Conservation (phyloP, 2,888 invertebrate species). For the Drosophila aldrichi region DNA sequence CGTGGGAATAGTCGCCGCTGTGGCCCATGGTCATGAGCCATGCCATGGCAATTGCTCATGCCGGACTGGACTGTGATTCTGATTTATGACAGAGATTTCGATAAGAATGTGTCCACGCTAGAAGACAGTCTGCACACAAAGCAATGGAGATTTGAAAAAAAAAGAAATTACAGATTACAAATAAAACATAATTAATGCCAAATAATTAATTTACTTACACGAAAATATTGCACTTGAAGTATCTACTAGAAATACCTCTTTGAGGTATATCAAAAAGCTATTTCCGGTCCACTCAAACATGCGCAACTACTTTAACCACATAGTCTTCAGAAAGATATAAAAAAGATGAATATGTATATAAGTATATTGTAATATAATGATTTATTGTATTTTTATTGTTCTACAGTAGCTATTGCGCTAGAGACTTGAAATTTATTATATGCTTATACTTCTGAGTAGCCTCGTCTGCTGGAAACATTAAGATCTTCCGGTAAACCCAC, state of each 20-base stretch:
- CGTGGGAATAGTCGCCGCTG: slow-evolving; percentile 67
- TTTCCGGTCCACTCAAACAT: no score
- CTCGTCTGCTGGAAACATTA: no score
- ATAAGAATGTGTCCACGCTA: slow-evolving; percentile 62
- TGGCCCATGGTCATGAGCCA: slow-evolving; percentile 44
- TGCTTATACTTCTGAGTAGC: no score
- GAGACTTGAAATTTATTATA: no score
- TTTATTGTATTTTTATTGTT: no score
- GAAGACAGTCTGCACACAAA: slow-evolving; percentile 10
- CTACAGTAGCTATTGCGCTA: no score
- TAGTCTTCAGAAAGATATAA: no score
- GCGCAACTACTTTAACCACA: no score
- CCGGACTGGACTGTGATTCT: slow-evolving; percentile 53
- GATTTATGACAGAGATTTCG: slow-evolving; percentile 71
- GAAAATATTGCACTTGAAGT: not conserved
- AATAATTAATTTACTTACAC: not conserved
- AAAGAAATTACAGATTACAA: not conserved
- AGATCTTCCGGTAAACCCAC: no score
- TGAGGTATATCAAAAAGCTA: not conserved
- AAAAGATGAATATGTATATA: no score
- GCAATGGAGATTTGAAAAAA: not conserved
- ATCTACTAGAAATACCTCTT: not conserved
- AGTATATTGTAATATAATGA: no score
- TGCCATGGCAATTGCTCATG: slow-evolving; percentile 44
- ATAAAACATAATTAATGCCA: not conserved